These are phyloP conservation scores for Verasper variegatus DNA, from an alignment of 2,113 vertebrate genomes.

Conservation along the genomic window DNA sequence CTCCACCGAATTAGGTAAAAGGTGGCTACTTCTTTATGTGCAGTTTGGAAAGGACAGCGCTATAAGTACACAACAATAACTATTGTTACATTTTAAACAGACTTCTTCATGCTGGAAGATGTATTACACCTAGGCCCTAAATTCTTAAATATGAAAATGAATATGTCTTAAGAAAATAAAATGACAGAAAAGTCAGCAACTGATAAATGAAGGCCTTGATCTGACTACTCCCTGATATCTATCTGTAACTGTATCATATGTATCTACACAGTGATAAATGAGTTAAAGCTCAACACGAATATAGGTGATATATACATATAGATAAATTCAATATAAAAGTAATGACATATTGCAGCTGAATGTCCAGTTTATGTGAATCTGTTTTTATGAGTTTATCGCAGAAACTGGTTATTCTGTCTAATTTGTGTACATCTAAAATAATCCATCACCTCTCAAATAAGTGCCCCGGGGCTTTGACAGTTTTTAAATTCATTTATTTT, in stretches of 20 bases:
- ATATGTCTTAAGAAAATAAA: background rate
- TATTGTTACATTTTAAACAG: background rate
- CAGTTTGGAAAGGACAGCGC: background rate
- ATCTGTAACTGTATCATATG: background rate
- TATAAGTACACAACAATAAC: background rate
- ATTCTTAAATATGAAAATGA: background rate
- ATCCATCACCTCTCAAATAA: background rate
- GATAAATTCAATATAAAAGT: no score
- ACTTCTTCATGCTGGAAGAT: background rate
- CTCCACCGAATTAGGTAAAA: slow-evolving; percentile 52
- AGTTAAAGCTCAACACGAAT: background rate
- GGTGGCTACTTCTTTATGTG: background rate
- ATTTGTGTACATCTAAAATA: background rate
- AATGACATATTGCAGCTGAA: background rate
- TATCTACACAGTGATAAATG: slow-evolving; percentile 4
- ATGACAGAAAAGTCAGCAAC: background rate
- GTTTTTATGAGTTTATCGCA: background rate
- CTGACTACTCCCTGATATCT: background rate
- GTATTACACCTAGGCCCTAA: background rate
- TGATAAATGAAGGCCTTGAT: background rate
- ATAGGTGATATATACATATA: background rate
- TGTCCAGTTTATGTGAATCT: background rate
- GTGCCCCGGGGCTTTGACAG: background rate
- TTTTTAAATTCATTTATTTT: background rate
- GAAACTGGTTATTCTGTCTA: background rate